phyloP scores from a whole-genome alignment of 2,113 vertebrate genomes.

The Zosterops pallidus region DNA sequence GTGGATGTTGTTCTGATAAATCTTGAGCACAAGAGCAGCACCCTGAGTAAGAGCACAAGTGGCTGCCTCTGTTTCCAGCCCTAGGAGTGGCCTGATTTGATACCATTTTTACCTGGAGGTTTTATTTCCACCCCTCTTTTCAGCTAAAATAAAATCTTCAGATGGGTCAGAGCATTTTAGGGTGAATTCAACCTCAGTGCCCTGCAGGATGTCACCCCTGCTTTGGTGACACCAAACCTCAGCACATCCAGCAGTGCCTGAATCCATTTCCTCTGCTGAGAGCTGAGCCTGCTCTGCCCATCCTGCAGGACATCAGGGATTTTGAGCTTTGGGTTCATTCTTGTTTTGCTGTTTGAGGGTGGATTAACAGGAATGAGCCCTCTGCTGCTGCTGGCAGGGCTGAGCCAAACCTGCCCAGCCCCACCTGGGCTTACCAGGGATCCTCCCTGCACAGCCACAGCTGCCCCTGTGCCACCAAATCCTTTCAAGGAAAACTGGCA shows the following conservation, averaged over 20 bases:
- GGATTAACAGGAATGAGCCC: neutral
- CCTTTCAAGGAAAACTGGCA: neutral
- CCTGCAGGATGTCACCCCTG: fast-evolving
- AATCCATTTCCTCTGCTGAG: neutral
- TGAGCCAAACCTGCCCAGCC: neutral
- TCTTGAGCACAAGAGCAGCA: neutral
- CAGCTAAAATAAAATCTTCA: fast-evolving
- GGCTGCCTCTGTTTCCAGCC: neutral
- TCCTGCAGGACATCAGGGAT: neutral
- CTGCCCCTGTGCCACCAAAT: neutral
- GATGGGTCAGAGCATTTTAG: neutral
- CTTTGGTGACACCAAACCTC: neutral
- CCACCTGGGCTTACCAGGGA: neutral
- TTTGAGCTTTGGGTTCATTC: neutral
- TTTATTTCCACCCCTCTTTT: neutral
- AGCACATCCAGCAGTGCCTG: fast-evolving
- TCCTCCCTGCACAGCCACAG: neutral
- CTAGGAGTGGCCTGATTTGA: neutral
- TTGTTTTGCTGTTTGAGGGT: neutral
- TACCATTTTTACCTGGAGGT: neutral
- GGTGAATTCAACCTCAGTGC: fast-evolving
- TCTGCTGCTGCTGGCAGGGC: neutral
- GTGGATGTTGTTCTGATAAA: neutral
- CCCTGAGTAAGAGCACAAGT: neutral
- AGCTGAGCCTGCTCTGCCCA: neutral